phyloP scores from a whole-genome alignment of 1,140 invertebrate genomes.

The Aphelenchoides avenae region DNA sequence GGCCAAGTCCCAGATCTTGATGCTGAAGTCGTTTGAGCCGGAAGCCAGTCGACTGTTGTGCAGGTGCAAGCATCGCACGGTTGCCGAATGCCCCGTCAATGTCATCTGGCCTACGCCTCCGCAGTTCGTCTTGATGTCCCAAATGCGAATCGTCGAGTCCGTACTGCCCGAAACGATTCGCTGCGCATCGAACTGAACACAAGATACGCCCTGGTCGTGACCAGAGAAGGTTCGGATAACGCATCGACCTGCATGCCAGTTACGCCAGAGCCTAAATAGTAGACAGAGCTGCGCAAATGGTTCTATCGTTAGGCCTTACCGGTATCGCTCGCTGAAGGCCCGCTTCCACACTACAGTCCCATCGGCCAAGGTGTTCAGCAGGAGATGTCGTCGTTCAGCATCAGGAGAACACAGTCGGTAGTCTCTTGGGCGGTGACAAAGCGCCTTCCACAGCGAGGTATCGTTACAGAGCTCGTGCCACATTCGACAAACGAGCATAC shows the following conservation, averaged over 20 bases:
- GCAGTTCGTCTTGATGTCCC: constrained; percentile 64
- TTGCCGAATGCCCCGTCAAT: constrained; percentile 64
- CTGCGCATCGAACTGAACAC: constrained; percentile 55
- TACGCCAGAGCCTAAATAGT: constrained; percentile 41
- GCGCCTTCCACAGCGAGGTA: constrained; percentile 33
- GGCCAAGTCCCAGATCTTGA: constrained; percentile 66
- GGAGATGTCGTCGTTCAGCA: constrained; percentile 40
- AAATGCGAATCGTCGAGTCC: constrained; percentile 58
- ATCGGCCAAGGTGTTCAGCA: constrained; percentile 18
- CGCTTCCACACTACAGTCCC: constrained; percentile 48
- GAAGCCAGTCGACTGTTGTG: constrained; percentile 64
- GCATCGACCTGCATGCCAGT: constrained; percentile 51
- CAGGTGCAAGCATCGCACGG: constrained; percentile 64
- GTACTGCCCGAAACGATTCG: constrained; percentile 51
- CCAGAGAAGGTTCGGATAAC: constrained; percentile 27
- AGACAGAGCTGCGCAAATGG: not conserved
- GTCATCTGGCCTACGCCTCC: constrained; percentile 64
- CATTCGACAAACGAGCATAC: constrained; percentile 18
- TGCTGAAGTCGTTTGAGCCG: constrained; percentile 64
- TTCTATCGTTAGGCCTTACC: too few species aligned
- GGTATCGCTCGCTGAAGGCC: constrained; percentile 56
- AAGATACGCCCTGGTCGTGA: constrained; percentile 42
- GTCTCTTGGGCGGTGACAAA: constrained; percentile 33
- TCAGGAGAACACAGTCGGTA: constrained; percentile 41
- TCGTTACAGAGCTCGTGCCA: constrained; percentile 31